Conservation (phyloP, 2,888 invertebrate genomes). For the Osmoderma eremita region DNA sequence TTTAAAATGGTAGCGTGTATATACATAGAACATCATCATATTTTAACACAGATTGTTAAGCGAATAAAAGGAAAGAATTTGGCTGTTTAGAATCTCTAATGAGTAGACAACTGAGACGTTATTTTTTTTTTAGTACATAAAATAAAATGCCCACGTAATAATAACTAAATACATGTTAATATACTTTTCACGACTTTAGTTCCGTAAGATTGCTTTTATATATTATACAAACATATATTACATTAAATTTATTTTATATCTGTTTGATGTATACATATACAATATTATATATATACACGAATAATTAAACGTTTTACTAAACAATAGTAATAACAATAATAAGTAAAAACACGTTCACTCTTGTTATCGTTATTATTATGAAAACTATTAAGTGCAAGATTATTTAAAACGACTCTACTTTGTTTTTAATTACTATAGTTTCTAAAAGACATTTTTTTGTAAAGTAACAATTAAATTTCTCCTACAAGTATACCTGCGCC, state of each 20-base stretch:
- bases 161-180: background rate
- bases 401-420: constrained; percentile 15
- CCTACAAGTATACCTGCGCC: constrained; percentile 6
- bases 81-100: constrained; percentile 19
- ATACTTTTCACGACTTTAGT: background rate
- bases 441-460: constrained; percentile 9
- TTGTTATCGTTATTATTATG: constrained; percentile 8
- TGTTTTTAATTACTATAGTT: constrained; percentile 3
- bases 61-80: background rate
- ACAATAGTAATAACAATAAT: background rate
- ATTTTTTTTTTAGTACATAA: background rate
- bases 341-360: constrained; percentile 4
- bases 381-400: constrained; percentile 31
- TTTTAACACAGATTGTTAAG: background rate
- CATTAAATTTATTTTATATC: background rate
- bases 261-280: constrained; percentile 2
- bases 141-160: background rate
- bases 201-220: background rate
- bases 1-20: background rate
- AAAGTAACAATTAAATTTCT: constrained; percentile 22
- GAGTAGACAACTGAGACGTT: background rate
- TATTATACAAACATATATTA: background rate
- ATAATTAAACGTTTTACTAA: background rate
- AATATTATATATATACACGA: constrained; percentile 11
- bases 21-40: constrained; percentile 3